phyloP scores from a whole-genome alignment of 2,888 invertebrate genomes.

The Sinhomidia bicolor region DNA sequence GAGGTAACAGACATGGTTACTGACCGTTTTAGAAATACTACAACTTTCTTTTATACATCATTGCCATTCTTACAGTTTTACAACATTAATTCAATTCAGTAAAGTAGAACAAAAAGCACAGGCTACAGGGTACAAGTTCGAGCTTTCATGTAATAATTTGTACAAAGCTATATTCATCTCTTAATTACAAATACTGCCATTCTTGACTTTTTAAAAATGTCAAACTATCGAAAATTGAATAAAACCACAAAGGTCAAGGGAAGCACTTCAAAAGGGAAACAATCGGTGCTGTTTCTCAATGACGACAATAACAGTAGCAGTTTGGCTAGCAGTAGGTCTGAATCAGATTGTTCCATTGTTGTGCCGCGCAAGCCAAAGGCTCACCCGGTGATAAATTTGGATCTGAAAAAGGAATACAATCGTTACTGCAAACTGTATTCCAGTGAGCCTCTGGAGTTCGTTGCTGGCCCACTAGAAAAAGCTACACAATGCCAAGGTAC shows the following conservation, averaged over 20 bases:
- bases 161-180: not conserved
- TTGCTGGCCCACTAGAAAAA: constrained; percentile 74
- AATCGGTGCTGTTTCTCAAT: not conserved
- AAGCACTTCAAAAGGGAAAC: not conserved
- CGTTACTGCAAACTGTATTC: constrained; percentile 79
- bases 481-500: constrained; percentile 57
- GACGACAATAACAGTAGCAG: not conserved
- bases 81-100: too few species aligned
- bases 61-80: too few species aligned
- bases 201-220: not conserved
- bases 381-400: not conserved
- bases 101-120: too few species aligned
- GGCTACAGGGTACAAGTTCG: too few species aligned
- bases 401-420: constrained; percentile 79
- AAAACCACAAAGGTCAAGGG: not conserved
- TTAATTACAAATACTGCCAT: not conserved
- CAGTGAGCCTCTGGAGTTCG: constrained; percentile 79
- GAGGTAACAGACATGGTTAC: constrained; percentile 5
- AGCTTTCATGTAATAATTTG: too few species aligned
- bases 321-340: not conserved
- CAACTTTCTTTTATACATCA: too few species aligned
- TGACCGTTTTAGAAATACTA: not conserved
- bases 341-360: constrained; percentile 32
- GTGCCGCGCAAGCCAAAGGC: not conserved
- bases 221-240: not conserved